Base-by-base conservation (phyloP, 1,140 invertebrate species). In the Drosophila subobscura region DNA sequence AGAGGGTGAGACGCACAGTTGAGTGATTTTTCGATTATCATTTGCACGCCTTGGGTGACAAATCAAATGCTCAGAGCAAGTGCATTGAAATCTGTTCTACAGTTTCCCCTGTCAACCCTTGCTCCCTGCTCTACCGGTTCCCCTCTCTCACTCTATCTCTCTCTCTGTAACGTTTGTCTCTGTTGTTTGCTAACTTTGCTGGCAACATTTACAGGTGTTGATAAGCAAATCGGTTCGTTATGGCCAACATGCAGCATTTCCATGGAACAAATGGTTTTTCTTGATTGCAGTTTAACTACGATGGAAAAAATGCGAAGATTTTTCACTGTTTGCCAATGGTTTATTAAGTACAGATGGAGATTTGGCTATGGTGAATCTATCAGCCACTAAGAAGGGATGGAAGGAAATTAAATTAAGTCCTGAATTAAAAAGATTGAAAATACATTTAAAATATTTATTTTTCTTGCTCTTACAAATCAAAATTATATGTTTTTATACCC, bases 11-110 rank as follows among this genome's bases (percentile, higher is more conserved):
- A 81, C 77, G 42, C 77, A 88, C 83, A 88, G 83, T 77, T 86
- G 83, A 86, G 83, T 86, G 83, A 86, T 86, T 86, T 86, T 86
- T 86, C 83, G 83, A 86, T 86, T 86, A 86, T 86, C 83, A 86
- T 86, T 86, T 86, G 83, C 77, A 86, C 83, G 83, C 83, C 83
- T 88, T 81, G 78, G 83, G 83, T 86, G 83, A 86, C 83, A 86
- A 86, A 86, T 85, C 80, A 85, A 85, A 85, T 86, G 80, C 73
- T 76, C 67, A 60, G 65, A 40, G 71, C 79, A 79, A 86, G 68
- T 80, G 81, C 80, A 80, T 60, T 79, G 72, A 73, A 80, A 78
- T 68, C 47, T 85, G 61, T 42, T 44, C 29, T 20, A 20, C 16
- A 20, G 16, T 20, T 20, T 20, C 16, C 1, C 16, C 16, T 20